Conservation (phyloP, 1,140 invertebrate genomes). For the Leptonema lineaticorne region DNA sequence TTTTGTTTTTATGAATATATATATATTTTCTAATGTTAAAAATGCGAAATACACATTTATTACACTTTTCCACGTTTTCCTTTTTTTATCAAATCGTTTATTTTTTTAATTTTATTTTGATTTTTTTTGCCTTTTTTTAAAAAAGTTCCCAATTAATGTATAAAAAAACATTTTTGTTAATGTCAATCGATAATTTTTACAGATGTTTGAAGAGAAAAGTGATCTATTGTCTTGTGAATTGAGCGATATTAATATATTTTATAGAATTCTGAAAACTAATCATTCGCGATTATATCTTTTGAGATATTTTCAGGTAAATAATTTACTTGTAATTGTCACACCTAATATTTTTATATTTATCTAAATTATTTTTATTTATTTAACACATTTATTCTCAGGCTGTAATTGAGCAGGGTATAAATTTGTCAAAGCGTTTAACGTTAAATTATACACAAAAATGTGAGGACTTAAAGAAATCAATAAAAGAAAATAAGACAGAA, state of each 20-base stretch:
- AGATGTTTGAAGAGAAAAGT: slow-evolving; percentile 66
- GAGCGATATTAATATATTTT: slow-evolving; percentile 70
- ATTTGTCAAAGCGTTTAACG: slow-evolving; percentile 57
- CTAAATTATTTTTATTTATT: not conserved
- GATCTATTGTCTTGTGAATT: slow-evolving; percentile 66
- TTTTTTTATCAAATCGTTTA: not conserved
- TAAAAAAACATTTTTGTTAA: not conserved
- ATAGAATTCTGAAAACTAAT: slow-evolving; percentile 69
- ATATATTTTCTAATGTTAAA: too few species aligned
- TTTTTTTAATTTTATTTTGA: too few species aligned
- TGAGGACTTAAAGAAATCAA: not conserved
- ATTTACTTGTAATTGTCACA: too few species aligned
- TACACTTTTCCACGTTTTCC: not conserved
- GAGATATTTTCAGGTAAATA: slow-evolving; percentile 64
- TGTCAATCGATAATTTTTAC: slow-evolving; percentile 40
- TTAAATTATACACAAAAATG: slow-evolving; percentile 51
- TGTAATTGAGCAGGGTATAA: slow-evolving; percentile 63
- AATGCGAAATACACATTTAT: not conserved
- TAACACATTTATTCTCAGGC: slow-evolving; percentile 54
- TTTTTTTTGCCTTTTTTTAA: too few species aligned
- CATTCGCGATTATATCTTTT: slow-evolving; percentile 67
- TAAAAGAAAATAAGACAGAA: not conserved
- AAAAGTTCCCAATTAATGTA: not conserved
- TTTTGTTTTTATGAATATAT: too few species aligned
- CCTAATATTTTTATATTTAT: not conserved